Conservation (phyloP, 2,113 vertebrate genomes). For the Laticauda laticaudata region DNA sequence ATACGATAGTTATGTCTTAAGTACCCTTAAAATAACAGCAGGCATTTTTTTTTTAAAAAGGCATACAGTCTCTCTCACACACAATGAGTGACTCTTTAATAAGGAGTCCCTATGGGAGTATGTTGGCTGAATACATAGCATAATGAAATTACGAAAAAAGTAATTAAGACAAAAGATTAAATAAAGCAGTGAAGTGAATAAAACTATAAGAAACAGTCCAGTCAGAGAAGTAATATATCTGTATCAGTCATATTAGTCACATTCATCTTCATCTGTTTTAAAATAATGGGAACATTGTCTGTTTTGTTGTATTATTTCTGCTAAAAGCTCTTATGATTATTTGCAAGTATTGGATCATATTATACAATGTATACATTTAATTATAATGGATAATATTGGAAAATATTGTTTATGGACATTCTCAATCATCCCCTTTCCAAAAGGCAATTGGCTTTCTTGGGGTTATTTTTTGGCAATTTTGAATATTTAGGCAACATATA, state of each 20-base stretch:
- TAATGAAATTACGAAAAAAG: neutral
- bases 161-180: neutral
- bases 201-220: neutral
- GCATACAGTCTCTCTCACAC: neutral
- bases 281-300: neutral
- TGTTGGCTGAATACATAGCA: neutral
- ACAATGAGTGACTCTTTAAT: neutral
- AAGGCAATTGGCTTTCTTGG: neutral
- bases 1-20: neutral
- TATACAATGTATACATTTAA: neutral
- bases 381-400: neutral
- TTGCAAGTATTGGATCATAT: neutral
- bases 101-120: neutral
- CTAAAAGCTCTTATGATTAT: neutral
- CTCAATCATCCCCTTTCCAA: neutral
- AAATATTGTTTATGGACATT: neutral
- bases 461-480: neutral
- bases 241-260: neutral
- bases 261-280: neutral
- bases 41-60: neutral
- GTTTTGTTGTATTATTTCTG: neutral
- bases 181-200: neutral
- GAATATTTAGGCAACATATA: neutral
- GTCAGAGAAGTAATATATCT: neutral
- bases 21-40: neutral